phyloP scores from a whole-genome alignment of 2,888 invertebrate genomes.

The Epirrhoe alternata region DNA sequence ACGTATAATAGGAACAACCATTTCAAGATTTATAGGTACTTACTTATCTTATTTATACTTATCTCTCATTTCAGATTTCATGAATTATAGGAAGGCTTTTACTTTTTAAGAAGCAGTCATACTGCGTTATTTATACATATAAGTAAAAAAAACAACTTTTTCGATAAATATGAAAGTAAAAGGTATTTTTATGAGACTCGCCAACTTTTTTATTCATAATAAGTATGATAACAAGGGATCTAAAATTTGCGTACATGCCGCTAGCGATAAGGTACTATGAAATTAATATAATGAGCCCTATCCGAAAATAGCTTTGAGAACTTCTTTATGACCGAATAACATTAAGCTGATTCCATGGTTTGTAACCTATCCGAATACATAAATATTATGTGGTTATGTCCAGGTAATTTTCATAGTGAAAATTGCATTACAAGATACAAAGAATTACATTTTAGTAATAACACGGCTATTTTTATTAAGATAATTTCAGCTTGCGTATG shows the following conservation, averaged over 20 bases:
- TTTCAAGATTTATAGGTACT: no score
- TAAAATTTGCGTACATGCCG: conserved; percentile 23
- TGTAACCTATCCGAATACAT: conserved; percentile 54
- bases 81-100: no score
- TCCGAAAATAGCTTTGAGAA: conserved; percentile 41
- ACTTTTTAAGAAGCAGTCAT: no score
- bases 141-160: no score
- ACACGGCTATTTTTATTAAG: conserved; percentile 50
- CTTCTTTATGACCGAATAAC: conserved; percentile 56
- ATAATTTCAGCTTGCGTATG: conserved; percentile 47
- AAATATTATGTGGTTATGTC: conserved; percentile 58
- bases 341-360: conserved; percentile 46
- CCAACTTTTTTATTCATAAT: conserved; percentile 8
- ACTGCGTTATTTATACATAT: no score
- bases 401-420: conserved; percentile 67
- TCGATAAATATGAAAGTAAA: background rate
- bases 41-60: no score
- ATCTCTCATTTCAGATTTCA: no score
- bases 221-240: conserved; percentile 18
- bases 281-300: conserved; percentile 52
- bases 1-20: no score
- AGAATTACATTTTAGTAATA: conserved; percentile 48
- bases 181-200: background rate
- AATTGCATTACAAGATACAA: conserved; percentile 61
- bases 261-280: conserved; percentile 32